Percentiles rank a stretch among this genome's conserved stretches.
phyloP scores from a whole-genome alignment of 2,888 invertebrate species.

The Minunthozetes semirufus region DNA sequence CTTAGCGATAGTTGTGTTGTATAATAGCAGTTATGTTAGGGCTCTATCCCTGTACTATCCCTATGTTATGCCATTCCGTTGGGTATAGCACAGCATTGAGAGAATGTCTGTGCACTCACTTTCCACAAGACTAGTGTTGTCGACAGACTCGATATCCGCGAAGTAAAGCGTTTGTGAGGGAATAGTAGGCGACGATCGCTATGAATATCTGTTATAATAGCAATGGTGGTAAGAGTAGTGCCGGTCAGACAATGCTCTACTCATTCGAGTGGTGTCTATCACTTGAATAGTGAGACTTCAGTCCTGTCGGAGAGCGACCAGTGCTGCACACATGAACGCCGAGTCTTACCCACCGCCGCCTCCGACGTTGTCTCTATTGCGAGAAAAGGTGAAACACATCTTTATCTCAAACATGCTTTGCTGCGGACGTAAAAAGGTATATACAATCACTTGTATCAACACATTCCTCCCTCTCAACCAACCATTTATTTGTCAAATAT shows the following conservation, averaged over 20 bases:
- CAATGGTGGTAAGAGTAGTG: constrained; percentile 21
- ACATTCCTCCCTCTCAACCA: not conserved
- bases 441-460: not conserved
- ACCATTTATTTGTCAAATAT: not conserved
- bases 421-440: constrained; percentile 44
- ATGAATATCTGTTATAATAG: constrained; percentile 10
- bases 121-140: not conserved
- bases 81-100: not conserved
- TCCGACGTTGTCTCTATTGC: constrained; percentile 39
- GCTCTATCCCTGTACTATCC: not conserved
- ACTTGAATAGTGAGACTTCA: constrained; percentile 16
- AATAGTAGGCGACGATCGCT: constrained; percentile 13
- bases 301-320: constrained; percentile 6
- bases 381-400: constrained; percentile 43
- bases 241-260: constrained; percentile 17
- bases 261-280: constrained; percentile 18
- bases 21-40: not conserved
- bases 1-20: not conserved
- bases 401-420: constrained; percentile 43
- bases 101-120: not conserved
- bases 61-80: not conserved
- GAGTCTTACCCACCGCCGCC: constrained; percentile 35
- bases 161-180: not conserved
- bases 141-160: constrained; percentile 25
- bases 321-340: constrained; percentile 41